phyloP scores from a whole-genome alignment of 2,797 vertebrate species.

The Lagorchestes hirsutus region DNA sequence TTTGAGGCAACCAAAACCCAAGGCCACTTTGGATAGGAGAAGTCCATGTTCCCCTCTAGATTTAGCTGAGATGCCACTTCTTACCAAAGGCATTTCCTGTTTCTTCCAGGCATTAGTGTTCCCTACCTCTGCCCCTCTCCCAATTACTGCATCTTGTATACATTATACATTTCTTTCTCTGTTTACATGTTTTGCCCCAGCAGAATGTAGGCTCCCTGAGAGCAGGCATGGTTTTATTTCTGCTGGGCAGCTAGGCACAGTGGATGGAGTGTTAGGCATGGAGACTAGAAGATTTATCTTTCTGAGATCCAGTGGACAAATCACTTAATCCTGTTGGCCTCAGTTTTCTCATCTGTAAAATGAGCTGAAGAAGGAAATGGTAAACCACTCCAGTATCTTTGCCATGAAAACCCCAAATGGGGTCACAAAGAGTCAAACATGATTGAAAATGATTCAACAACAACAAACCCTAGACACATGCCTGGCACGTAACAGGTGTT shows the following conservation, averaged over 20 bases:
- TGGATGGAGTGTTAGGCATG: neutral
- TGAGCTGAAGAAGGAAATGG: neutral
- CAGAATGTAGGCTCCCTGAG: neutral
- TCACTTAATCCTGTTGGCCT: neutral
- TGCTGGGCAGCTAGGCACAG: neutral
- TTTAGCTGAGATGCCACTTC: neutral
- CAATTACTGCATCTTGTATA: neutral
- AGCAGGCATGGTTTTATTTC: neutral
- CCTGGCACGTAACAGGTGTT: neutral
- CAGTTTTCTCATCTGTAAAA: neutral
- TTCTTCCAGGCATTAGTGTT: neutral
- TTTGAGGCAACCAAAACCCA: neutral
- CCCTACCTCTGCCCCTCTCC: neutral
- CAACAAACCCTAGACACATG: neutral
- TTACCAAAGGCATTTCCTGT: neutral
- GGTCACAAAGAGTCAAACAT: neutral
- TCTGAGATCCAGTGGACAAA: neutral
- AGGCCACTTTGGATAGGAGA: neutral
- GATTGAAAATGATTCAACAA: neutral
- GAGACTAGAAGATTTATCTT: neutral
- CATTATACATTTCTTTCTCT: neutral
- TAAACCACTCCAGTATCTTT: neutral
- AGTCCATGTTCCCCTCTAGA: neutral
- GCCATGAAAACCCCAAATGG: neutral
- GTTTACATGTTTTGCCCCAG: neutral